Percentiles rank a stretch among this genome's conserved stretches.
Conservation (phyloP, 2,797 vertebrate genomes). For the Phylloscopus collybita region DNA sequence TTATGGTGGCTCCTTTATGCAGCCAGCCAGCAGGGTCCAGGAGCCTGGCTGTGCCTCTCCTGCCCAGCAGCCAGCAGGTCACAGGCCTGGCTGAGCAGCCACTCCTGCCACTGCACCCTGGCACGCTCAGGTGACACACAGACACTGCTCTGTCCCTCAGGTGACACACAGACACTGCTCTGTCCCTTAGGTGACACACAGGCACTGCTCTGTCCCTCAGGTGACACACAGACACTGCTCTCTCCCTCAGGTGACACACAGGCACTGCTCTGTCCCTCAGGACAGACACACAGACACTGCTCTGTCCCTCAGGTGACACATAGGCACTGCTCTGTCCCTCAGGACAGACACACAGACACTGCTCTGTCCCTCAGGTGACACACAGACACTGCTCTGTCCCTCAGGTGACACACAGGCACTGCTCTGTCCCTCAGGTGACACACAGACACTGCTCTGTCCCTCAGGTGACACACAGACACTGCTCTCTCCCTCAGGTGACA, state of each 20-base stretch:
- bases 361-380: no score
- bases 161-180: background rate
- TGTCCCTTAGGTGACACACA: background rate
- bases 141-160: no score
- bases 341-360: no score
- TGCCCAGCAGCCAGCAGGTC: background rate
- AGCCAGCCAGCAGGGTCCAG: background rate
- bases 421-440: no score
- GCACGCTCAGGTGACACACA: background rate
- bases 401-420: no score
- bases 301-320: no score
- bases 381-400: no score
- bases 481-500: background rate
- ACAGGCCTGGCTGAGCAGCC: background rate
- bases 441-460: background rate
- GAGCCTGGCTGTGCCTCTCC: background rate
- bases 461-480: background rate
- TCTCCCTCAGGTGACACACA: background rate
- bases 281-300: background rate
- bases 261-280: background rate
- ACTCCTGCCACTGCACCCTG: rapidly evolving
- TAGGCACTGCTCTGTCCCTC: no score
- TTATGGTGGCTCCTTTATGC: background rate
- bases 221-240: background rate
- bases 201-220: background rate